These are phyloP conservation scores for Aramus guarauna DNA, from an alignment of 2,113 vertebrate species.

Conservation along the genomic window DNA sequence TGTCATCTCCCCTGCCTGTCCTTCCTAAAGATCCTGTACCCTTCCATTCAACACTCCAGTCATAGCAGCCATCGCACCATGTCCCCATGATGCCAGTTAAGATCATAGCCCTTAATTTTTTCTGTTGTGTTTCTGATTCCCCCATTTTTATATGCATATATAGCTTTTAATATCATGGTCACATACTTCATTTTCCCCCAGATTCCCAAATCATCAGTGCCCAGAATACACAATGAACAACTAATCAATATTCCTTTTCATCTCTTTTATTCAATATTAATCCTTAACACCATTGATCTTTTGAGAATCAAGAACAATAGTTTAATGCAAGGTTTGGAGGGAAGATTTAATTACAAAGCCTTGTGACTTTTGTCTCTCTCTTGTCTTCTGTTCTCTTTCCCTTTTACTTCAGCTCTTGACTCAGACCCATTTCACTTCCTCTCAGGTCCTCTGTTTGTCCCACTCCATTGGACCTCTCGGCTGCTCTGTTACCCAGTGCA, in stretches of 20 bases:
- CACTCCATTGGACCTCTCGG: background rate
- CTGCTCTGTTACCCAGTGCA: rapidly evolving
- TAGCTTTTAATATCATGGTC: background rate
- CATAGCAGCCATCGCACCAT: too few species aligned
- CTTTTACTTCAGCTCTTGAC: background rate
- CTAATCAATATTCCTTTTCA: background rate
- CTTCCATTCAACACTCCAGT: too few species aligned
- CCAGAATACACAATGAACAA: background rate
- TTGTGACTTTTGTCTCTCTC: background rate
- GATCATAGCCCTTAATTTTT: background rate
- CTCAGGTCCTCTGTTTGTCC: background rate
- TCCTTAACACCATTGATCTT: background rate
- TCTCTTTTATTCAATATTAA: background rate
- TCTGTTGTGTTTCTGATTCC: background rate
- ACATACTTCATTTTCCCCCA: background rate
- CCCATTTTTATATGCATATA: background rate
- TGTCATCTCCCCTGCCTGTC: too few species aligned
- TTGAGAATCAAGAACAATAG: background rate
- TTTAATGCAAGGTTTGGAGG: background rate
- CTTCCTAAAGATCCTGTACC: too few species aligned
- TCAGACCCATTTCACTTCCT: background rate
- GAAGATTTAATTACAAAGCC: background rate
- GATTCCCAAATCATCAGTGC: background rate
- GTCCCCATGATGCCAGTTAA: too few species aligned
- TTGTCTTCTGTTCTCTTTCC: background rate